phyloP scores from a whole-genome alignment of 2,888 invertebrate species.

The Selenia dentaria region DNA sequence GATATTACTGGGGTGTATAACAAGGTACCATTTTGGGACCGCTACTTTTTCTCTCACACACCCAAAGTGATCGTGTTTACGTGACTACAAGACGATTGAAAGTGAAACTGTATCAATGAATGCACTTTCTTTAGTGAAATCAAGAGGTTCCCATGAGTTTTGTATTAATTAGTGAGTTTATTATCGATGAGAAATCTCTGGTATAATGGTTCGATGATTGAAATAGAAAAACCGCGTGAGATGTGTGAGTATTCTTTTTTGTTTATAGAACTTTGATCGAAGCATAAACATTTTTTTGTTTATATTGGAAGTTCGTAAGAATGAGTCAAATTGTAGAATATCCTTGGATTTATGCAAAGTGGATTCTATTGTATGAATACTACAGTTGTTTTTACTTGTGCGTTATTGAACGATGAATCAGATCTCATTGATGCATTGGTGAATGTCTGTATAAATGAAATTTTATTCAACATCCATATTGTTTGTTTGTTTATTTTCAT shows the following conservation, averaged over 20 bases:
- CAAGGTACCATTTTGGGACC: conserved; percentile 53
- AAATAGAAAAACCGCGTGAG: conserved; percentile 59
- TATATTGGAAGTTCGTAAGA: conserved; percentile 18
- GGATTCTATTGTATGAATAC: conserved; percentile 14
- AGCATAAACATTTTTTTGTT: conserved; percentile 28
- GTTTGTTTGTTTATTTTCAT: conserved; percentile 10
- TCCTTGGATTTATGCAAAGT: conserved; percentile 22
- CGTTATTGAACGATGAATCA: conserved; percentile 32
- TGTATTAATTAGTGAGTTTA: conserved; percentile 41
- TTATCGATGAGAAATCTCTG: conserved; percentile 38
- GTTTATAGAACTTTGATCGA: conserved; percentile 21
- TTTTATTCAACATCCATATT: conserved; percentile 20
- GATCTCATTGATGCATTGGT: conserved; percentile 19
- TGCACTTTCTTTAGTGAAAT: conserved; percentile 58
- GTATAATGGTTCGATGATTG: conserved; percentile 47
- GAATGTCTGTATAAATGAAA: conserved; percentile 32
- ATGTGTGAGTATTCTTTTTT: conserved; percentile 68
- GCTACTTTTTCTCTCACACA: conserved; percentile 32
- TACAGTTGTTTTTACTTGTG: conserved; percentile 24
- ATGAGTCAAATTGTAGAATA: conserved; percentile 17
- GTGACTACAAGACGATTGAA: conserved; percentile 22
- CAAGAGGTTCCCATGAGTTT: conserved; percentile 51
- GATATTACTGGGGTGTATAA: conserved; percentile 57
- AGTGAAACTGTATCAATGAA: conserved; percentile 43
- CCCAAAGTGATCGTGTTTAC: conserved; percentile 27